phyloP scores from a whole-genome alignment of 2,888 invertebrate species.

The Apotomis capreana region DNA sequence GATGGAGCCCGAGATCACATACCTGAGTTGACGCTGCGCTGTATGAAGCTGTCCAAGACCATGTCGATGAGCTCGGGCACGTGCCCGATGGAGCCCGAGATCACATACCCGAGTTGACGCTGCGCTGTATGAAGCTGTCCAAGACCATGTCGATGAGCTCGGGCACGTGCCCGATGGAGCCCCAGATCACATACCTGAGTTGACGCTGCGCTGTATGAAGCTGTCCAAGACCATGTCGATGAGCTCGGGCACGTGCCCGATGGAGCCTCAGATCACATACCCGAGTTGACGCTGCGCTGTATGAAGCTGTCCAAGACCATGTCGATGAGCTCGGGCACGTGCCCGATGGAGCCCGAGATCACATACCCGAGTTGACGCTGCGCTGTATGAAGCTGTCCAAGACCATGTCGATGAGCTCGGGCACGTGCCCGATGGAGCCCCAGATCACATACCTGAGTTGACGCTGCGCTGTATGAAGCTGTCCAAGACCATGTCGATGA shows the following conservation, averaged over 20 bases:
- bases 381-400: constrained; percentile 97
- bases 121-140: constrained; percentile 97
- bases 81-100: constrained; percentile 98
- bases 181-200: constrained; percentile 99
- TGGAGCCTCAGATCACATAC: constrained; percentile 99
- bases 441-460: constrained; percentile 96
- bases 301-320: constrained; percentile 98
- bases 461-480: constrained; percentile 97
- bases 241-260: constrained; percentile 96
- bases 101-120: constrained; percentile 94
- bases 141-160: constrained; percentile 98
- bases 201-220: constrained; percentile 95
- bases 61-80: constrained; percentile 98
- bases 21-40: constrained; percentile 93
- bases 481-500: constrained; percentile 98
- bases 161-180: constrained; percentile 96
- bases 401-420: constrained; percentile 98
- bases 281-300: constrained; percentile 93
- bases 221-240: constrained; percentile 98
- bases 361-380: constrained; percentile 92
- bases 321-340: constrained; percentile 96
- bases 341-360: constrained; percentile 98
- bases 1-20: constrained; percentile 99
- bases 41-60: constrained; percentile 98
- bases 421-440: constrained; percentile 97